A percentile compares a stretch with the other conserved stretches of the same genome.
These are phyloP conservation scores for Acanthacorydalis orientalis DNA, from an alignment of 2,888 invertebrate species.

Conservation along the genomic window DNA sequence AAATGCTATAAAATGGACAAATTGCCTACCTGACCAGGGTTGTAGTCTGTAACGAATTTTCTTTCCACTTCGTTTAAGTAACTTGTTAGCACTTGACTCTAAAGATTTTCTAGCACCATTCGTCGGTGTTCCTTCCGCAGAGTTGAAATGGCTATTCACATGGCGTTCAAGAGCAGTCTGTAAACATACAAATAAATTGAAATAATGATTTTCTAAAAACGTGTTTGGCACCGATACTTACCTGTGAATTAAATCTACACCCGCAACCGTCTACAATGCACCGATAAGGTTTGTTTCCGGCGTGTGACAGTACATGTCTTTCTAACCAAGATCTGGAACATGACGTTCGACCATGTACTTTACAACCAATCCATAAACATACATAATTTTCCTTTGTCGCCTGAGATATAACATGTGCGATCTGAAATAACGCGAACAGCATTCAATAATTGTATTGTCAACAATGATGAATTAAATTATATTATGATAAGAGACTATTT, in stretches of 20 bases:
- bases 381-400: constrained; percentile 68
- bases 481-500: too few species aligned
- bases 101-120: constrained; percentile 50
- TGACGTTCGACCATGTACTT: constrained; percentile 82
- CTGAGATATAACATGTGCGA: constrained; percentile 73
- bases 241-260: constrained; percentile 72
- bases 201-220: neutral
- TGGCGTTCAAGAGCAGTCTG: constrained; percentile 77
- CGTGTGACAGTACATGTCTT: constrained; percentile 80
- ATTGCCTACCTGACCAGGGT: constrained; percentile 68
- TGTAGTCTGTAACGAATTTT: constrained; percentile 73
- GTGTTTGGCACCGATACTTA: constrained; percentile 20
- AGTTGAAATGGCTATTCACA: constrained; percentile 79
- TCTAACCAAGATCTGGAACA: constrained; percentile 89
- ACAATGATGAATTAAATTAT: too few species aligned
- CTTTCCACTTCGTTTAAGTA: constrained; percentile 74
- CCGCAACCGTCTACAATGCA: constrained; percentile 94
- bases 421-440: constrained; percentile 31
- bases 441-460: neutral
- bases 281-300: constrained; percentile 81
- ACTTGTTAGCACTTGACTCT: constrained; percentile 55
- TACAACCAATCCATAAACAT: constrained; percentile 87
- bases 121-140: constrained; percentile 38
- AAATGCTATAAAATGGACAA: too few species aligned
- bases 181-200: constrained; percentile 17